Base-by-base conservation (phyloP, 1,140 invertebrate genomes). In the Drosophila nebulosa region DNA sequence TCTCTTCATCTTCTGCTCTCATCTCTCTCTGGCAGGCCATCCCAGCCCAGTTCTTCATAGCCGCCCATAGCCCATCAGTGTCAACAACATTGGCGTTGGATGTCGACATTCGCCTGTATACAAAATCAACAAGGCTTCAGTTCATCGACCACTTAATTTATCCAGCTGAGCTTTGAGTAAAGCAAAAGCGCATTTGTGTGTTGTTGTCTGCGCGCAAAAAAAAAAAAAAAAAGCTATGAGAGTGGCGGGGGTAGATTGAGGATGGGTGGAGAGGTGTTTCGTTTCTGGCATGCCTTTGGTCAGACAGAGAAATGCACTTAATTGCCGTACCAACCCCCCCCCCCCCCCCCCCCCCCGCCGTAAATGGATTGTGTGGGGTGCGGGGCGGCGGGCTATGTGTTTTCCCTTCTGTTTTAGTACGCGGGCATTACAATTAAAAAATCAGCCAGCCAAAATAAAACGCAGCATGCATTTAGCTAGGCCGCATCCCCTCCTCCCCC, bases 81-180 rank as follows among this genome's bases (percentile, higher is more conserved):
- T 85, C 81, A 81, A 88, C 83, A 72, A 66, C 77, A 81, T 55
- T 69, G 64, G 61, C 67, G 50, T 58, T 57, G 30, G 30, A 52
- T 53, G 57, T 64, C 35, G 66, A 22, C n/a, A 53, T 42, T 24
- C 16, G 57, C 58, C 79, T 66, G 80, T 79, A 79, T 79, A 86
- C 80, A 88, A 83, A 83, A 88, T 88, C 81, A 86, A 90, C 88
- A 90, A 83, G 88, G 88, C 79, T 90, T 79, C 88, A 90, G 88
- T 90, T 90, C 88, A 90, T 90, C 88, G 88, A 90, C 88, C 88
- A 90, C 88, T 90, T 90, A 90, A 90, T 90, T 90, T 90, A 90
- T 90, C 88, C 88, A 75, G 81, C 81, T 90, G 83, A 90, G 88
- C 88, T 84, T 88, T 90, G 81, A 90, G 86, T 64, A 80, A 78